These are phyloP conservation scores for Anguilla anguilla DNA, from an alignment of 2,797 vertebrate genomes.

Conservation along the genomic window DNA sequence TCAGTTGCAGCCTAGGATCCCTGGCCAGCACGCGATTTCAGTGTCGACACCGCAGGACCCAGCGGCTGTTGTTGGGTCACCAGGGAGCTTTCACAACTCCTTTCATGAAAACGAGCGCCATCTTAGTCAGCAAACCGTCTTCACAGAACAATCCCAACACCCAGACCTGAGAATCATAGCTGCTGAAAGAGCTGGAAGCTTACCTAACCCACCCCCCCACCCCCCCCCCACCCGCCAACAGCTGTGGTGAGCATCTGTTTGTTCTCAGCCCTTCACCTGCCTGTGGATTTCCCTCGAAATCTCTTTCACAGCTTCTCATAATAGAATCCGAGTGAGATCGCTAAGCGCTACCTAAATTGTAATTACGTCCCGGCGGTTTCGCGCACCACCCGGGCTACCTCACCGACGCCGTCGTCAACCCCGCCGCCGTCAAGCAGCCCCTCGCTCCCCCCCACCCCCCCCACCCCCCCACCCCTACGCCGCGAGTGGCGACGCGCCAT, in stretches of 20 bases:
- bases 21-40: background rate
- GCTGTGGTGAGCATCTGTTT: constrained; percentile 29
- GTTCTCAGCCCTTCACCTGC: constrained; percentile 29
- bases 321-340: constrained; percentile 42
- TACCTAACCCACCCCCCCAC: background rate
- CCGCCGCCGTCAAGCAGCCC: constrained; percentile 49
- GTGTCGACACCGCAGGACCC: background rate
- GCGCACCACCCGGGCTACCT: constrained; percentile 60
- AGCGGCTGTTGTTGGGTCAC: background rate
- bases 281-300: constrained; percentile 14
- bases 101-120: background rate
- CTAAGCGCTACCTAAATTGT: constrained; percentile 47
- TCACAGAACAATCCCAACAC: background rate
- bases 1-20: background rate
- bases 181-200: constrained; percentile 18
- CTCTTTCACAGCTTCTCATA: constrained; percentile 35
- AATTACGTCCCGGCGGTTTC: constrained; percentile 54
- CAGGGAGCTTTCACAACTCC: background rate
- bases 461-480: background rate
- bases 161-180: background rate
- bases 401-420: constrained; percentile 68
- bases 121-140: background rate
- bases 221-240: no score
- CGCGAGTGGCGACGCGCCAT: constrained; percentile 54
- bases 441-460: constrained; percentile 17